These are phyloP conservation scores for Dimorphilus gyrociliatus DNA, from an alignment of 2,888 invertebrate species.

Conservation along the genomic window DNA sequence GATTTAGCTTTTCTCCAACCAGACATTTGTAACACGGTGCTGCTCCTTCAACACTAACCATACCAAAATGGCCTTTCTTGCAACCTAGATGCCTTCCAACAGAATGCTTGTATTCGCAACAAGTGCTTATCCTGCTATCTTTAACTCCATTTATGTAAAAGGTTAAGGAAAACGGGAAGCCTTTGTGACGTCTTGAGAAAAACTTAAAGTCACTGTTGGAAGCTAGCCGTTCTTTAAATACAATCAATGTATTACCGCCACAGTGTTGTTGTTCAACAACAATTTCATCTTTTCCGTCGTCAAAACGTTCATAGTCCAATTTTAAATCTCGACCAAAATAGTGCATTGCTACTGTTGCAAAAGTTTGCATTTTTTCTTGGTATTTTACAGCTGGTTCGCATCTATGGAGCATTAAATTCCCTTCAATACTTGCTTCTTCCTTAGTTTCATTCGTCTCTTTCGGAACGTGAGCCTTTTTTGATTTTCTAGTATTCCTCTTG, in stretches of 20 bases:
- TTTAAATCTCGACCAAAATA: constrained; percentile 29
- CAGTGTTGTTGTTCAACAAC: constrained; percentile 37
- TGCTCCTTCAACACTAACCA: constrained; percentile 30
- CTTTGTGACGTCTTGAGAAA: constrained; percentile 34
- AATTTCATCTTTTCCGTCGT: constrained; percentile 26
- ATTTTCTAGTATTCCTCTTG: no score
- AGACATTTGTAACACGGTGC: constrained; percentile 30
- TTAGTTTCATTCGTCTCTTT: no score
- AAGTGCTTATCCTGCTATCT: constrained; percentile 36
- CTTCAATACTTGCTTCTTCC: constrained; percentile 15
- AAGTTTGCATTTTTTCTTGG: constrained; percentile 20
- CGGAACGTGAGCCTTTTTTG: no score
- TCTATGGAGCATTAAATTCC: constrained; percentile 18
- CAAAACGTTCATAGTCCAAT: constrained; percentile 21
- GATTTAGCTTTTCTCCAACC: neutral
- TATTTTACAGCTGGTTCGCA: constrained; percentile 24
- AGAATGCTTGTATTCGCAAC: constrained; percentile 38
- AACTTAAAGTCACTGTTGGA: constrained; percentile 30
- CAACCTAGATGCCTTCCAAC: constrained; percentile 34
- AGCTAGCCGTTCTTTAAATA: constrained; percentile 27
- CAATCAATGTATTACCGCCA: constrained; percentile 35
- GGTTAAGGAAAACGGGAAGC: constrained; percentile 38
- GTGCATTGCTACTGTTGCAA: constrained; percentile 28
- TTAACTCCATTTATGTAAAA: constrained; percentile 36
- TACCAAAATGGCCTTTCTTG: constrained; percentile 34